Conservation (phyloP, 2,888 invertebrate genomes). For the Chrysotoxum bicinctum region DNA sequence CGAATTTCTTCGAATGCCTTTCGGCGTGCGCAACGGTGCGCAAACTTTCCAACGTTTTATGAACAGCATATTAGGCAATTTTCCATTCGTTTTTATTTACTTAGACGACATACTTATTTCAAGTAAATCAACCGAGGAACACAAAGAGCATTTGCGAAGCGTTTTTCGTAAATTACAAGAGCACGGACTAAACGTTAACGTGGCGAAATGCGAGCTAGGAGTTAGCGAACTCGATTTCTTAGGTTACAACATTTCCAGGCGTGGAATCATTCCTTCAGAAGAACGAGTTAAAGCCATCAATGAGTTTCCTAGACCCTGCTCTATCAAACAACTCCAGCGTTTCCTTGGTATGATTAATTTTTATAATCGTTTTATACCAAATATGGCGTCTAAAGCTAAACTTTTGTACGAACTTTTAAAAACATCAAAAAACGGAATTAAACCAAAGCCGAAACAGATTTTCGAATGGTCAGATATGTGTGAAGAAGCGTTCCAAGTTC, state of each 20-base stretch:
- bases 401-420: constrained; percentile 10
- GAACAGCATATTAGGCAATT: constrained; percentile 71
- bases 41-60: constrained; percentile 77
- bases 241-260: neutral
- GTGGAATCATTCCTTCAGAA: constrained; percentile 20
- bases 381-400: neutral
- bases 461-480: too few species aligned
- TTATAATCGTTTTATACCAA: constrained; percentile 21
- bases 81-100: constrained; percentile 72
- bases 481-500: constrained; percentile 3
- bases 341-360: constrained; percentile 29
- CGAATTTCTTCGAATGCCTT: constrained; percentile 76
- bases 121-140: constrained; percentile 4
- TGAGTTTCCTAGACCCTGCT: neutral
- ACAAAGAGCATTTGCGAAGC: neutral
- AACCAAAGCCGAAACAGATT: neutral
- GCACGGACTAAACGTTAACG: constrained; percentile 20
- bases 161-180: constrained; percentile 25
- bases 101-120: neutral
- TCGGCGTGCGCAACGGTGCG: constrained; percentile 74
- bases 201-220: constrained; percentile 18
- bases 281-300: constrained; percentile 24
- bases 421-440: neutral
- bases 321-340: constrained; percentile 24
- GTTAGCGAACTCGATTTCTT: constrained; percentile 23